Evolutionary conservation across 2,113 vertebrate genomes (phyloP), one percentile per base, ranked within the genome.

Genomic region (Siniperca knerii): DNA sequence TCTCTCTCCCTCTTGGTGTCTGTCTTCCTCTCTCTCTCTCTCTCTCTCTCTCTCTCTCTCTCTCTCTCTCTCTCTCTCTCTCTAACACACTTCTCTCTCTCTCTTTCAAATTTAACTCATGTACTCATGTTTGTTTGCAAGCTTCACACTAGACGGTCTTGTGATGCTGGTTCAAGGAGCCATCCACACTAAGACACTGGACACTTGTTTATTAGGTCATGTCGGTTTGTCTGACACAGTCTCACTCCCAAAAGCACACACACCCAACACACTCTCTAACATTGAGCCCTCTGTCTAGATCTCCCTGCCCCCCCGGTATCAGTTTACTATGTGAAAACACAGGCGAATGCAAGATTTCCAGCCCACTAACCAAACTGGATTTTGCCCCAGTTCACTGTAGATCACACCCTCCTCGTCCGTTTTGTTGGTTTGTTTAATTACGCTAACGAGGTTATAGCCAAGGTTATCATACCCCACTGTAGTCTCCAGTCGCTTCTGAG

Each of bases 401-500:
- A 82, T 78, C 87, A 80, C 25, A 52, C 55, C 81, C 85, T 88
- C 82, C 81, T 85, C 0, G 13, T 90, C 75, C 52, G 60, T 85
- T 82, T 67, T 35, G 42, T 88, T 79, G 79, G 78, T 87, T 87
- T 44, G 79, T 90, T 89, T 82, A 83, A 91, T 91, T 89, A 83
- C 29, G 2, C 90, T 94, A 93, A 95, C 84, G 29, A 79, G 76
- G 87, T 93, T 92, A 93, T 13, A 77, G 84, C 85, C 86, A 81
- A 86, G 89, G 89, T 90, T 87, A 85, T 86, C 72, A 57, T 78
- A 70, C 23, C 46, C 78, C 54, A 64, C 81, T 66, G 64, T 82
- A 79, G 87, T 89, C 91, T 87, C 35, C 33, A 18, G 62, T 79
- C 83, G 82, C 77, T 48, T 44, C 70, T 18, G 58, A 87, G 81